Conservation (phyloP, 1,140 invertebrate species). For the Drosophila triauraria region DNA sequence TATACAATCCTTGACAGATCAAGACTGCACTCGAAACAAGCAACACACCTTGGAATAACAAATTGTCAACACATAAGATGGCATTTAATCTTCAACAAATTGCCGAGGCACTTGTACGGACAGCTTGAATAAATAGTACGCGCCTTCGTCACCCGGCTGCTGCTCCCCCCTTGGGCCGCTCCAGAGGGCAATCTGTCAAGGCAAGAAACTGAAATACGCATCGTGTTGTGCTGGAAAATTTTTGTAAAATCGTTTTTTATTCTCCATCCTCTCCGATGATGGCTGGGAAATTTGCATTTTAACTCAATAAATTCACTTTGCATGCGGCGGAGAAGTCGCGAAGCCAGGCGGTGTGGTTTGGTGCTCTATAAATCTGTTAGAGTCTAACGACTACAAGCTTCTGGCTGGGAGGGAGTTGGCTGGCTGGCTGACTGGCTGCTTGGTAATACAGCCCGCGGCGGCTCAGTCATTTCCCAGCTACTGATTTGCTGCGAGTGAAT, state of each 20-base stretch:
- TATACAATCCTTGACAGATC: too few relatives aligned
- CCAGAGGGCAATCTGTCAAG: constrained; percentile 72
- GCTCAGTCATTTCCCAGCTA: constrained; percentile 68
- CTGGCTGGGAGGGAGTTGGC: constrained; percentile 19
- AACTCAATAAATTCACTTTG: constrained; percentile 84
- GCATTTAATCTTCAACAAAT: constrained; percentile 83
- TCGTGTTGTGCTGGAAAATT: constrained; percentile 69
- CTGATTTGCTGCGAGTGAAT: constrained; percentile 61
- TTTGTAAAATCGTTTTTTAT: constrained; percentile 73
- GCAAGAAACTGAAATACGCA: constrained; percentile 55
- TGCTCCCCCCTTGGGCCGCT: constrained; percentile 3
- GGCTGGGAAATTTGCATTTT: constrained; percentile 78
- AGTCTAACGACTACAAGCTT: constrained; percentile 55
- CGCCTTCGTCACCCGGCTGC: constrained; percentile 38
- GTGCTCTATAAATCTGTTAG: constrained; percentile 81
- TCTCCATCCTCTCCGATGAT: constrained; percentile 18
- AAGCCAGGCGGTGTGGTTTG: constrained; percentile 50
- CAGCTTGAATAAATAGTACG: constrained; percentile 78
- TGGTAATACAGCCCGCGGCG: constrained; percentile 64
- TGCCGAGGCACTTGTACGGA: constrained; percentile 76
- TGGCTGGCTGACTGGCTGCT: neutral
- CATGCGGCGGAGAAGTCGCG: constrained; percentile 58
- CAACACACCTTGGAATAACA: constrained; percentile 57
- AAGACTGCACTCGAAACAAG: neutral
- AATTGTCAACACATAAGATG: constrained; percentile 81